Base-by-base conservation (phyloP, 2,797 vertebrate genomes). In the Meda fulgida region DNA sequence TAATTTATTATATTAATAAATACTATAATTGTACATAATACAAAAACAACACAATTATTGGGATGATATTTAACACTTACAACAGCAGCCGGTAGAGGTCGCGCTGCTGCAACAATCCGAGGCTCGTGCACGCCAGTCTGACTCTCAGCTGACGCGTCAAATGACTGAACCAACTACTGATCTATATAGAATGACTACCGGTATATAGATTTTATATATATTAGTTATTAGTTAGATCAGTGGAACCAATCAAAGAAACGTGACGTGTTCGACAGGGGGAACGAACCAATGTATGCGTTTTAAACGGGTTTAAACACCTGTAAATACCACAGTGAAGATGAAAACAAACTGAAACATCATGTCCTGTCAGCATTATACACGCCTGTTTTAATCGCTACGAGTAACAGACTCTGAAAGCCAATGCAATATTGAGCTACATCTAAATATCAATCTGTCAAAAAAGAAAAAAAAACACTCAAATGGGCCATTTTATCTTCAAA, bases 61-160 rank as follows among this genome's bases (percentile, higher is more conserved):
- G 8, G 21, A n/a, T 18, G 5, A 10, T 53, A 9, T 31, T 18
- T 18, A 29, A 7, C 40, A 53, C 36, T n/a, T 16, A 11, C 7
- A 21, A 29, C 51, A 58, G 4, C 16, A 0, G 19, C 23, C 84
- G 38, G 19, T 60, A 85, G 73, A 72, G 72, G 79, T 11, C 86
- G 79, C 83, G 51, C 82, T 16, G 2, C 36, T 14, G 26, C 36
- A 78, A 18, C 36, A 16, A 21, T 34, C 31, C 40, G 40, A 60
- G 51, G 23, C n/a, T 26, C 53, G 8, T n/a, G 21, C 21, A 23
- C 51, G n/a, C n/a, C n/a, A n/a, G n/a, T n/a, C n/a, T n/a, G n/a
- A n/a, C n/a, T n/a, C n/a, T n/a, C n/a, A n/a, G n/a, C n/a, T n/a
- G n/a, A n/a, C n/a, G n/a, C n/a, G n/a, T n/a, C 34, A 10, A 10